Evolutionary conservation across 2,888 invertebrate genomes (phyloP).

Genomic region (Leucophenga maculata): DNA sequence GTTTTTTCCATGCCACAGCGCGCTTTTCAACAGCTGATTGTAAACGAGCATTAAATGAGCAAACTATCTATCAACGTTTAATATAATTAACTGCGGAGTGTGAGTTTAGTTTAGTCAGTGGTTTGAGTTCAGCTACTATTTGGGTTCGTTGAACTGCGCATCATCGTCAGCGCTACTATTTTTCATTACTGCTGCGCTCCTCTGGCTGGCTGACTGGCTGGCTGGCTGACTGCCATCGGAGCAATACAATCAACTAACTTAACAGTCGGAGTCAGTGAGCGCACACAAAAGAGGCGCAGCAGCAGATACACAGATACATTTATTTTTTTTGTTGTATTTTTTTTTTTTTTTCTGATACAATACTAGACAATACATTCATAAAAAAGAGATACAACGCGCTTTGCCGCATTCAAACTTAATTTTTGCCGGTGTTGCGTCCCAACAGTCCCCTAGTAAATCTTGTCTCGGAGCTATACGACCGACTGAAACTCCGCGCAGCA

Average conservation of each 20-base stretch:
- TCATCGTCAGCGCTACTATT: too few species aligned
- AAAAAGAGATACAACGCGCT: too few species aligned
- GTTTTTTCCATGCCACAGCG: too few species aligned
- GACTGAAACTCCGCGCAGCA: too few species aligned
- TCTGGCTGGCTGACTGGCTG: too few species aligned
- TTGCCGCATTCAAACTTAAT: neutral
- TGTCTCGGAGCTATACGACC: too few species aligned
- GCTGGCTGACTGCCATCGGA: too few species aligned
- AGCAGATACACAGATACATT: neutral
- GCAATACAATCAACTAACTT: neutral
- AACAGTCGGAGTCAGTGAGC: conserved; percentile 20
- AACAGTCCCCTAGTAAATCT: too few species aligned
- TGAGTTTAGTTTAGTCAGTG: neutral
- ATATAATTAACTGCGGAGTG: conserved; percentile 20
- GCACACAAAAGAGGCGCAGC: neutral
- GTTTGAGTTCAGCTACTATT: neutral
- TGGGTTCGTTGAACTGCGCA: conserved; percentile 6
- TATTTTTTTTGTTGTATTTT: too few species aligned
- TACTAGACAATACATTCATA: too few species aligned
- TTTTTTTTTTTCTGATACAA: too few species aligned
- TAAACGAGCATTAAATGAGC: neutral
- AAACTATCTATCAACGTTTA: neutral
- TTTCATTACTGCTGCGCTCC: too few species aligned
- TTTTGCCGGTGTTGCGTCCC: neutral
- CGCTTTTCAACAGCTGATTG: conserved; percentile 5